A percentile compares a stretch with the other conserved stretches of the same genome.
Conservation (phyloP, 2,797 vertebrate species). For the Falco naumanni region DNA sequence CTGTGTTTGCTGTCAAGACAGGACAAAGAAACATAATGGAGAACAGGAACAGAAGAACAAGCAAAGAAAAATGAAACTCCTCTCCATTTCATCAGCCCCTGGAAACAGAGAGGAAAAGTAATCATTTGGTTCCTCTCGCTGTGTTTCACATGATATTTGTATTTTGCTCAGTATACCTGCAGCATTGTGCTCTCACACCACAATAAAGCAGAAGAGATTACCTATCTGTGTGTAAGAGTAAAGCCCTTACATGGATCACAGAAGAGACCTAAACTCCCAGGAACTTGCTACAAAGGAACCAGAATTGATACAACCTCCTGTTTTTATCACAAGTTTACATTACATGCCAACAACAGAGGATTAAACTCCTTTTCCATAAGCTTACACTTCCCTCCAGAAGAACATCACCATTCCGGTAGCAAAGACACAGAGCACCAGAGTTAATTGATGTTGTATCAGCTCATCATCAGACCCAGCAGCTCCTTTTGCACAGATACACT, state of each 20-base stretch:
- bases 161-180: background rate
- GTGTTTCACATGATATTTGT: background rate
- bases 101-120: background rate
- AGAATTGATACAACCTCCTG: background rate
- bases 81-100: background rate
- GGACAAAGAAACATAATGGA: slow-evolving; percentile 2
- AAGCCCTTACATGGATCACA: background rate
- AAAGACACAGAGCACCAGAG: background rate
- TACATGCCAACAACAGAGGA: background rate
- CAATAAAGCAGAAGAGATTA: background rate
- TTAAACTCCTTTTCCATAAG: background rate
- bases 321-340: background rate
- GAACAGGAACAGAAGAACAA: background rate
- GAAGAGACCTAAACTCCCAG: background rate
- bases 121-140: background rate
- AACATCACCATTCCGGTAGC: background rate
- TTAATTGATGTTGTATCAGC: background rate
- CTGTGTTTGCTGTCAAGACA: background rate
- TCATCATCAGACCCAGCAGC: background rate
- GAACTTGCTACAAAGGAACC: background rate
- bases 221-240: background rate
- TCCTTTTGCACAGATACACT: background rate
- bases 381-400: background rate
- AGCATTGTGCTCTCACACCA: background rate
- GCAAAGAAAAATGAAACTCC: background rate